These are phyloP conservation scores for Melinaea marsaeus DNA, from an alignment of 2,888 invertebrate genomes.

Conservation along the genomic window DNA sequence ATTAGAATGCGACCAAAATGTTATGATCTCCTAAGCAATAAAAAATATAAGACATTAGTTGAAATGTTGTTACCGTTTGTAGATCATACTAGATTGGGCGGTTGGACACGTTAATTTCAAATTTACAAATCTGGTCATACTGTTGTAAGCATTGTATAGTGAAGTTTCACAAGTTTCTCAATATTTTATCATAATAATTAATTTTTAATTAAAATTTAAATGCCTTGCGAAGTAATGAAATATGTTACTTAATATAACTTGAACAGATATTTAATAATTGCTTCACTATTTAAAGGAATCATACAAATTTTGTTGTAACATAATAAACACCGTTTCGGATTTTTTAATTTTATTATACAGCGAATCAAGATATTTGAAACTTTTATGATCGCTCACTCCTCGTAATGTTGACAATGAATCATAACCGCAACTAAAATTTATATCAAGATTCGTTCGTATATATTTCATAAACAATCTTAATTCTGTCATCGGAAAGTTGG, in stretches of 20 bases:
- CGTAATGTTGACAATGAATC: slow-evolving; percentile 36
- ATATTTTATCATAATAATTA: slow-evolving; percentile 33
- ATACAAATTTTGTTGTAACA: too few species aligned
- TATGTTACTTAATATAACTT: too few species aligned
- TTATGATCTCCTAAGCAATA: slow-evolving; percentile 45
- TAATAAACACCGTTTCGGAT: background rate
- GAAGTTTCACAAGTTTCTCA: slow-evolving; percentile 57
- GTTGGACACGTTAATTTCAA: slow-evolving; percentile 72
- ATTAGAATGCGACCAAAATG: slow-evolving; percentile 55
- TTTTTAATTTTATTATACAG: slow-evolving; percentile 10
- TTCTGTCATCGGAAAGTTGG: slow-evolving; percentile 70
- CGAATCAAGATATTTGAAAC: slow-evolving; percentile 17
- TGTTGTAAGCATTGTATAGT: slow-evolving; percentile 59
- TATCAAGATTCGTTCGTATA: slow-evolving; percentile 57
- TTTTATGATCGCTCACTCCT: slow-evolving; percentile 24
- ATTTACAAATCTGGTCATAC: slow-evolving; percentile 73
- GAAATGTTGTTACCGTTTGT: slow-evolving; percentile 24
- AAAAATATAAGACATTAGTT: slow-evolving; percentile 19
- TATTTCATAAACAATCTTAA: slow-evolving; percentile 69
- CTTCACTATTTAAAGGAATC: too few species aligned
- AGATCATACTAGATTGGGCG: slow-evolving; percentile 45
- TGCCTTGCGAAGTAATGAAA: too few species aligned
- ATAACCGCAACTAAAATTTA: slow-evolving; percentile 50
- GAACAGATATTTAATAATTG: too few species aligned
- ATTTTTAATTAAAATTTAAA: background rate